phyloP scores from a whole-genome alignment of 2,888 invertebrate species.

The Orthosia cruda region DNA sequence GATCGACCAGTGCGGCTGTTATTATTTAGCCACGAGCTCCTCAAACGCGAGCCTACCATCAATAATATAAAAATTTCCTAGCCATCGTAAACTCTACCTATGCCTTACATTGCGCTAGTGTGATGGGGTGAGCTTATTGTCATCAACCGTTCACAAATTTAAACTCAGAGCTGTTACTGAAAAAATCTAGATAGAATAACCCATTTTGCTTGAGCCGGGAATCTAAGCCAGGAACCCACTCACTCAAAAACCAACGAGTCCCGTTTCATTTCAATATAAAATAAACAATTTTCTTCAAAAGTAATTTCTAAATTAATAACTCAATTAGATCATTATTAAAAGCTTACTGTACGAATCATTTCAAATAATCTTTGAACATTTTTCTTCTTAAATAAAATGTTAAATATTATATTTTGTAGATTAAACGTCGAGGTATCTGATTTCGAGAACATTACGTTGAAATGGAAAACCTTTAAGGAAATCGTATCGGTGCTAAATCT shows the following conservation, averaged over 20 bases:
- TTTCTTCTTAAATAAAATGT: constrained; percentile 14
- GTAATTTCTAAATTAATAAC: constrained; percentile 1
- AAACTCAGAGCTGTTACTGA: too few relatives aligned
- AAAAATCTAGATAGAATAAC: too few relatives aligned
- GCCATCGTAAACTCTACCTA: too few relatives aligned
- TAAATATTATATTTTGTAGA: constrained; percentile 39
- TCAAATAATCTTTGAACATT: constrained; percentile 17
- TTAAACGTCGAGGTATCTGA: constrained; percentile 29
- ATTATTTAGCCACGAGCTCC: too few relatives aligned
- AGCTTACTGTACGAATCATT: constrained; percentile 12
- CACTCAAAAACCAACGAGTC: not conserved
- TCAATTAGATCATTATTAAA: constrained; percentile 29
- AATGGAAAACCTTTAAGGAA: constrained; percentile 62
- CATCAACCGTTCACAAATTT: too few relatives aligned
- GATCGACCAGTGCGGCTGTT: too few relatives aligned
- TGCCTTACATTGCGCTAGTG: too few relatives aligned
- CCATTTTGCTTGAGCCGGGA: not conserved
- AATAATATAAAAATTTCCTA: too few relatives aligned
- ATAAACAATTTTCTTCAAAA: not conserved
- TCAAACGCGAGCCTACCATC: too few relatives aligned
- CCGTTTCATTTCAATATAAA: not conserved
- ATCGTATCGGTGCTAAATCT: constrained; percentile 60
- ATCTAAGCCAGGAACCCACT: not conserved
- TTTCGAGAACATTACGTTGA: constrained; percentile 44
- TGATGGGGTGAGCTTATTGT: too few relatives aligned